A percentile compares a stretch with the other conserved stretches of the same genome.
Evolutionary conservation across 2,888 invertebrate genomes (phyloP).

Genomic region (Ischnura elegans): DNA sequence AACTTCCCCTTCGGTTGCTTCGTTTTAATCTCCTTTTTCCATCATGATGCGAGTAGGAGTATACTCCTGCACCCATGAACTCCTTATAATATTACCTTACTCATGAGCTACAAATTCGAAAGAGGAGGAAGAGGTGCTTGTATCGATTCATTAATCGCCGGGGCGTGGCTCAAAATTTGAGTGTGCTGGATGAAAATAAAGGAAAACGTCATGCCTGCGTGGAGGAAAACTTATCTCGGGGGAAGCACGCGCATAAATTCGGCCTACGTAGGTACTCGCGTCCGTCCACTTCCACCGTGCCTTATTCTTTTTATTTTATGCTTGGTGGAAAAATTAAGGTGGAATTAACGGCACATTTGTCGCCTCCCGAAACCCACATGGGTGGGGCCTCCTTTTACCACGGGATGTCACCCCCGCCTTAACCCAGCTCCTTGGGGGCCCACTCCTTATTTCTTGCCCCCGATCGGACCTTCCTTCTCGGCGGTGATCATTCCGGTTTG

Average conservation of each 20-base stretch:
- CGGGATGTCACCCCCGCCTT: neutral
- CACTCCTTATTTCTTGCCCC: slow-evolving; percentile 15
- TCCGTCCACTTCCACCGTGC: neutral
- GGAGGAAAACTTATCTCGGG: neutral
- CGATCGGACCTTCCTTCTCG: neutral
- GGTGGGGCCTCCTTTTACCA: neutral
- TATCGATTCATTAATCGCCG: neutral
- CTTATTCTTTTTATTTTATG: neutral
- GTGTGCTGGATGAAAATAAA: neutral
- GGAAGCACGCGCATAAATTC: slow-evolving; percentile 39
- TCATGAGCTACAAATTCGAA: neutral
- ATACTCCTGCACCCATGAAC: neutral
- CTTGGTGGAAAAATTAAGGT: neutral
- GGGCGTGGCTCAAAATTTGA: neutral
- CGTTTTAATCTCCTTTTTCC: neutral
- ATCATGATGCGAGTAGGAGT: neutral
- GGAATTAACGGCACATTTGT: slow-evolving; percentile 63
- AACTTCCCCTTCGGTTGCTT: too few relatives aligned
- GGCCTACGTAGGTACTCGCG: neutral
- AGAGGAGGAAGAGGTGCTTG: neutral
- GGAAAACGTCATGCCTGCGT: neutral
- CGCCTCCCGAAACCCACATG: slow-evolving; percentile 10
- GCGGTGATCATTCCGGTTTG: neutral
- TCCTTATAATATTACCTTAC: neutral
- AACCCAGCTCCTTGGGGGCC: neutral